Evolutionary conservation across 2,888 invertebrate species (phyloP), one percentile per base, ranked within the genome.

Genomic region (Hypomecis atomaria): DNA sequence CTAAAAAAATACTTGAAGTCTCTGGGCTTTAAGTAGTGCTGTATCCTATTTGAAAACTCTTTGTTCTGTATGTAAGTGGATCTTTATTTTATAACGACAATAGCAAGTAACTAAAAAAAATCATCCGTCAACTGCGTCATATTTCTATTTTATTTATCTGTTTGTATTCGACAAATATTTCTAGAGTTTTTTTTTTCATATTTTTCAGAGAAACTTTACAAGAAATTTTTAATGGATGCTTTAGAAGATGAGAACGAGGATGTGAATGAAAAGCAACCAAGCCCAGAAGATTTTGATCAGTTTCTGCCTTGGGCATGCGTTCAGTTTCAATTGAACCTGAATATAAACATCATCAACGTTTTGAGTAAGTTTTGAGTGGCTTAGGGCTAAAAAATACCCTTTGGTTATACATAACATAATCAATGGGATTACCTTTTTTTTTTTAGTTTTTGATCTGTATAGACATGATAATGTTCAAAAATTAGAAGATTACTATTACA

Each of bases 161-260:
- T 43, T 43, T 43, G n/a, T 43, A n/a, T 10, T 4, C 2, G 34
- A 37, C 36, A 48, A 3, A 43, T 10, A 36, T 58, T 37, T 42
- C 48, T 38, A 3, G n/a, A 23, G 23, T 2, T 23, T 23, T 23
- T n/a, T n/a, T n/a, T 23, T 23, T 23, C n/a, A 36, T 33, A 48
- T 13, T 58, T 58, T 58, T 58, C 42, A 10, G 52, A 52, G 34
- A 13, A 13, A 58, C 8, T 47, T 40, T 57, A 57, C 57, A 48
- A 58, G 42, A 40, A 49, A 10, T 48, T 57, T n/a, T 4, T 38
- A 37, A 52, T 52, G 52, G 40, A 38, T 23, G 6, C 23, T 40
- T 23, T 38, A 10, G 38, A 37, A 50, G 37, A 11, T 11, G 13
- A 13, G 3, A 11, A 10, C 4, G 48, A 49, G 0, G 48, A 52